Evolutionary conservation across 23 tunicate genomes (phyloP), one percentile per base, ranked within the genome.

Genomic region (Aplidium turbinatum): DNA sequence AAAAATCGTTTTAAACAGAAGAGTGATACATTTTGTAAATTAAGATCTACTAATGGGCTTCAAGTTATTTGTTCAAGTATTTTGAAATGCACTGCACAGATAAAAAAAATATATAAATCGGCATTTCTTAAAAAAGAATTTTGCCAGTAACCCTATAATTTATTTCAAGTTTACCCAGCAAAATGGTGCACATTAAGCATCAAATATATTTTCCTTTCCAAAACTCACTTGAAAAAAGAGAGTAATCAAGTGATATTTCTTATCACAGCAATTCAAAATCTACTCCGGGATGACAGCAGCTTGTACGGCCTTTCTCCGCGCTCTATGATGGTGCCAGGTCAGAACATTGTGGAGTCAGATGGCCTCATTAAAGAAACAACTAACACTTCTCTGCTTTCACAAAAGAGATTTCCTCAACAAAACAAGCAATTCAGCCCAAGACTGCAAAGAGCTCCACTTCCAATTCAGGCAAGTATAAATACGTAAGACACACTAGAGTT

Each of bases 211-310:
- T 54, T 54, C 5, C 23, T 9, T 16, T 16, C 19, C 24, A 16
- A 54, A 42, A 11, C 16, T 42, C 16, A 42, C 50, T 42, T 42
- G 11, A 9, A 42, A 11, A 11, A 11, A 42, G 13, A 16, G 13
- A 42, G 50, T 42, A 42, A 16, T 9, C 50, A 11, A 11, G 24
- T 56, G 21, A 56, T 20, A 56, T 56, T 56, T 56, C 9, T 11
- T 56, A 63, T 68, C 7, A n/a, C 40, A 83, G 89, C 58, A 19
- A 83, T 83, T 34, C 89, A 83, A 58, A 83, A 63, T 24, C 58
- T 83, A 3, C 45, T 83, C 52, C 52, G 89, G 22, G 89, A 83
- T 28, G 89, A 83, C 57, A 83, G 89, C 36, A 69, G 76, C 31
- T 23, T 80, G 31, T 75, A 71, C 33, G 76, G 78, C 23, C 28